Evolutionary conservation across 2,888 invertebrate species (phyloP).

Genomic region (Cataglyphis rosenhaueri): DNA sequence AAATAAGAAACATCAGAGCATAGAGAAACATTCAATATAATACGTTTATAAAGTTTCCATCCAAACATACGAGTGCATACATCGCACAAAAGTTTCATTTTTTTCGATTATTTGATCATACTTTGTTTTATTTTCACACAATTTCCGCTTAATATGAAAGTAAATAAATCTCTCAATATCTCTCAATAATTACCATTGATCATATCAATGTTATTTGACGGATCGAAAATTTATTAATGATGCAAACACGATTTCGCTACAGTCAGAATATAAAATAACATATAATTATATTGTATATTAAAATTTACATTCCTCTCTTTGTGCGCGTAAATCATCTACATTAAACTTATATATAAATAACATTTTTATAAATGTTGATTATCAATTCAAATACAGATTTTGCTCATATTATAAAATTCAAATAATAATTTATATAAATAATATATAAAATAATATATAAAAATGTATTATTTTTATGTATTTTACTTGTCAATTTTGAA

Average conservation of each 20-base stretch:
- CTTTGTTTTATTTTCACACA: constrained; percentile 21
- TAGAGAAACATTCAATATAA: neutral
- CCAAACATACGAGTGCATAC: neutral
- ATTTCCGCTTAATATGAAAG: neutral
- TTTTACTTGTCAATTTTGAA: neutral
- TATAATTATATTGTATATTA: constrained; percentile 2
- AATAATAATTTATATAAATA: neutral
- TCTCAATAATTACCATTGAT: constrained; percentile 13
- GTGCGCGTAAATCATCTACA: neutral
- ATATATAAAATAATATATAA: too few relatives aligned
- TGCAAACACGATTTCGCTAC: neutral
- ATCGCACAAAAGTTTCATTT: constrained; percentile 2
- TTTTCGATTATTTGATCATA: neutral
- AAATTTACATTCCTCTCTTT: neutral
- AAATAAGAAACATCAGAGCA: constrained; percentile 18
- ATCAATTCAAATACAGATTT: neutral
- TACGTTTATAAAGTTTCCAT: neutral
- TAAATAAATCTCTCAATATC: constrained; percentile 26
- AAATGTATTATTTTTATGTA: neutral
- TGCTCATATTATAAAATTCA: neutral
- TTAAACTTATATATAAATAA: constrained; percentile 6
- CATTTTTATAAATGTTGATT: constrained; percentile 7
- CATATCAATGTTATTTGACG: neutral
- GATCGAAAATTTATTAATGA: neutral
- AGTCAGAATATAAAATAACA: constrained; percentile 1